Conservation (phyloP, 1,140 invertebrate species). For the Geopemphigus sp. region DNA sequence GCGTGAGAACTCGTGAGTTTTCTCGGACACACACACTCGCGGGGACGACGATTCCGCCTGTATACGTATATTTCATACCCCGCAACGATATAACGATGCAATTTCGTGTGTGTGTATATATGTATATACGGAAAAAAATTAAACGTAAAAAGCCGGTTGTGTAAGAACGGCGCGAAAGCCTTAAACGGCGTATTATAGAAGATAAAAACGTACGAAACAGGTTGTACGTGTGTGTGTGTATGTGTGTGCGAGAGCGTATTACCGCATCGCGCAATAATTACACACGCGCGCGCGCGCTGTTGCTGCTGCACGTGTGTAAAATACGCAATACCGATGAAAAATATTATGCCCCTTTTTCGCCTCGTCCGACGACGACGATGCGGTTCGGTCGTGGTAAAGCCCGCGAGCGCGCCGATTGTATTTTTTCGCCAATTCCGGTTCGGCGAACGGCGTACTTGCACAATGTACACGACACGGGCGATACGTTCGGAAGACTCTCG, state of each 20-base stretch:
- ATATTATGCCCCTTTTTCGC: not conserved
- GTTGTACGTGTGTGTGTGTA: not conserved
- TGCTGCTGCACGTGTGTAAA: constrained; percentile 15
- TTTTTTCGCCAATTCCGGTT: not conserved
- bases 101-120: not conserved
- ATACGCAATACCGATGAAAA: constrained; percentile 26
- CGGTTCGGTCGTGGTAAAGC: too few species aligned
- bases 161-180: constrained; percentile 30
- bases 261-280: constrained; percentile 31
- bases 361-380: not conserved
- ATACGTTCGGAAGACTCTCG: too few species aligned
- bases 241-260: not conserved
- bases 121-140: not conserved
- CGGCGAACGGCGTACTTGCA: not conserved
- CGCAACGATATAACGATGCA: not conserved
- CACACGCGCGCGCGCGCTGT: not conserved
- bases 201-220: constrained; percentile 8
- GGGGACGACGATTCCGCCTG: not conserved
- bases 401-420: not conserved
- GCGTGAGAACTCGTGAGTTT: constrained; percentile 29
- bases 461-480: too few species aligned
- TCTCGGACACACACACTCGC: not conserved
- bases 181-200: constrained; percentile 28
- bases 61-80: not conserved
- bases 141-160: constrained; percentile 1